These are phyloP conservation scores for Musca vetustissima DNA, from an alignment of 1,140 invertebrate species.

Conservation along the genomic window DNA sequence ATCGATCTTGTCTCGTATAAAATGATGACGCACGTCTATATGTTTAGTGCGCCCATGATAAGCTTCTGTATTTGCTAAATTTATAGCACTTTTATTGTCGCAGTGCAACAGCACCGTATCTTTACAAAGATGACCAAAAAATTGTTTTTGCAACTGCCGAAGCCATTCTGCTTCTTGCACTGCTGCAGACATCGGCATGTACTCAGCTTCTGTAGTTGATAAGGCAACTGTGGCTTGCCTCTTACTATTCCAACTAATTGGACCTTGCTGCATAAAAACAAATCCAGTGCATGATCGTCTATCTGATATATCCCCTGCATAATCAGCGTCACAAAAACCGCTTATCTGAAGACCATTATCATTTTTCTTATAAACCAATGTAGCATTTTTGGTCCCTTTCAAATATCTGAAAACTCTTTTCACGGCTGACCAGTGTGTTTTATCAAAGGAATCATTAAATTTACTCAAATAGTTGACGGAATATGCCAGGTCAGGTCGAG, in stretches of 20 bases:
- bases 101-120: neutral
- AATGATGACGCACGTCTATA: slow-evolving; percentile 26
- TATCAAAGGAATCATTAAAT: slow-evolving; percentile 11
- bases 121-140: too few relatives aligned
- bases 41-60: neutral
- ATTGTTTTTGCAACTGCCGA: neutral
- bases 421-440: slow-evolving; percentile 16
- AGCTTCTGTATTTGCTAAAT: neutral
- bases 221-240: slow-evolving; percentile 23
- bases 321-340: slow-evolving; percentile 17
- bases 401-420: slow-evolving; percentile 22
- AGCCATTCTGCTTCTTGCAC: neutral
- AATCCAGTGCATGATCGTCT: slow-evolving; percentile 17
- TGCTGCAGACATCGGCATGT: slow-evolving; percentile 20
- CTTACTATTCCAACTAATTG: slow-evolving; percentile 20
- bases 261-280: slow-evolving; percentile 14
- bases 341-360: neutral
- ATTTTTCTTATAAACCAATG: neutral
- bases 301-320: slow-evolving; percentile 6
- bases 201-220: slow-evolving; percentile 28
- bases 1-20: slow-evolving; percentile 25
- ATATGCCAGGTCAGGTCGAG: slow-evolving; percentile 32
- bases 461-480: slow-evolving; percentile 1
- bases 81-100: slow-evolving; percentile 7
- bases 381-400: slow-evolving; percentile 24